A percentile compares a stretch with the other conserved stretches of the same genome.
phyloP scores from a whole-genome alignment of 2,113 vertebrate species.

The Haliaeetus leucogaster region DNA sequence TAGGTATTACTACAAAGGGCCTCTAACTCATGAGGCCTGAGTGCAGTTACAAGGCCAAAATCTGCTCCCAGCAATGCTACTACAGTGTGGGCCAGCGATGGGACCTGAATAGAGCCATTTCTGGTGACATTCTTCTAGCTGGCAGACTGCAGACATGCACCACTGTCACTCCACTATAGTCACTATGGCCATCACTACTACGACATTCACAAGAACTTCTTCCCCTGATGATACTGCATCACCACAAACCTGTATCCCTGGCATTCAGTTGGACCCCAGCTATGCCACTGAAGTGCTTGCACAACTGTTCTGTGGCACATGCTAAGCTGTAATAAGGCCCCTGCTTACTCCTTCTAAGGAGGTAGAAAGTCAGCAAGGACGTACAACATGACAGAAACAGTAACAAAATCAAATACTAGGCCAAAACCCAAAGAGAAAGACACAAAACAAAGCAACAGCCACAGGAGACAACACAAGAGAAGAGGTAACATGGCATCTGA shows the following conservation, averaged over 20 bases:
- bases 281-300: background rate
- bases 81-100: accelerated
- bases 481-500: background rate
- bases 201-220: background rate
- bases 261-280: background rate
- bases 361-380: background rate
- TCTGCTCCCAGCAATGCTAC: background rate
- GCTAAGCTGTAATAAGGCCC: background rate
- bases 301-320: background rate
- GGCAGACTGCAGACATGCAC: background rate
- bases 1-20: background rate
- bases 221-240: background rate
- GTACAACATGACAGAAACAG: background rate
- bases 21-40: background rate
- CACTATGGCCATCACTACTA: background rate
- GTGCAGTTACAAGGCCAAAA: background rate
- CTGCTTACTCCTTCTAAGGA: background rate
- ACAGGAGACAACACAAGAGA: background rate
- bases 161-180: background rate
- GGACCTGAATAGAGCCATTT: background rate
- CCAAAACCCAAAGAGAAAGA: background rate
- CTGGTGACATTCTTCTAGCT: background rate
- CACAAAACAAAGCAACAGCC: background rate
- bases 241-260: background rate
- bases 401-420: background rate